Evolutionary conservation across 2,797 vertebrate genomes (phyloP).

Genomic region (Rallus crepitans): DNA sequence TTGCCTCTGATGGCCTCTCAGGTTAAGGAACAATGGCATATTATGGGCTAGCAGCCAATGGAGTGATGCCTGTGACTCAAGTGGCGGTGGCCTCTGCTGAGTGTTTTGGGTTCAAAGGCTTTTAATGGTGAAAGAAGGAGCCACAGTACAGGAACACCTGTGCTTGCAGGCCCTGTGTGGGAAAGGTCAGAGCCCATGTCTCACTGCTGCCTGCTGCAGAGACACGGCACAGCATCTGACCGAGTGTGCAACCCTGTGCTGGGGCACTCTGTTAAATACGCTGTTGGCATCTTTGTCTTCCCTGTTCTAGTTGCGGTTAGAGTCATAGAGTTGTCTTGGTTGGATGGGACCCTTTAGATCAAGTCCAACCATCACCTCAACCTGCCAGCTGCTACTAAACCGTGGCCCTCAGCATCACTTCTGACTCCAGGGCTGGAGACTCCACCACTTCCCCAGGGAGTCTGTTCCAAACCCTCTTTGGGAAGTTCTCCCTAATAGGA

Average conservation of each 20-base stretch:
- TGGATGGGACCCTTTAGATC: too few species aligned
- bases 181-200: neutral
- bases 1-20: neutral
- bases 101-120: neutral
- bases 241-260: neutral
- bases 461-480: too few species aligned
- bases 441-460: too few species aligned
- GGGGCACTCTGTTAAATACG: rapidly evolving
- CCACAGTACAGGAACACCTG: neutral
- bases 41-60: neutral
- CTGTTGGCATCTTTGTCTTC: neutral
- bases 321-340: too few species aligned
- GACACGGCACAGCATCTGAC: rapidly evolving
- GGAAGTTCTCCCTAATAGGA: too few species aligned
- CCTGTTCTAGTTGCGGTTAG: neutral
- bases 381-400: too few species aligned
- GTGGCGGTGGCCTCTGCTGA: neutral
- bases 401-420: too few species aligned
- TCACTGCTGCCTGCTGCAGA: neutral
- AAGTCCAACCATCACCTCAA: too few species aligned
- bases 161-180: neutral
- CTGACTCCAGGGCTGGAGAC: too few species aligned
- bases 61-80: neutral
- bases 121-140: neutral
- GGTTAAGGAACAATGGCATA: neutral